These are phyloP conservation scores for Drosophila mayri DNA, from an alignment of 1,140 invertebrate species.

Conservation along the genomic window DNA sequence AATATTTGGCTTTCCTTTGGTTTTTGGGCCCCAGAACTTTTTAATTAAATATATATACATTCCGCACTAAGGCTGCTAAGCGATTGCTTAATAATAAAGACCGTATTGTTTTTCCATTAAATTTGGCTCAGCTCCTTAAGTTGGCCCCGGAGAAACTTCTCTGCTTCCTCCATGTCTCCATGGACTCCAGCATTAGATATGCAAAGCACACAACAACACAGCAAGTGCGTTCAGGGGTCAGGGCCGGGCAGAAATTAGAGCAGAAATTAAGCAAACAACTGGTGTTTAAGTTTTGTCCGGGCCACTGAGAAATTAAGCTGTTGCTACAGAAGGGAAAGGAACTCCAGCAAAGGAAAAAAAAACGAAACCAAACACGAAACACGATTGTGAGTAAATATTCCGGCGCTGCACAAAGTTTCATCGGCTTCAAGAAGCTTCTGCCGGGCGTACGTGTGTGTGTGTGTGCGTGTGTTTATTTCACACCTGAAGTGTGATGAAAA, in stretches of 20 bases:
- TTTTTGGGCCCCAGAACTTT: constrained; percentile 45
- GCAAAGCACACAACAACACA: constrained; percentile 46
- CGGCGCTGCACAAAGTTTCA: constrained; percentile 25
- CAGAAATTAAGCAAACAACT: constrained; percentile 39
- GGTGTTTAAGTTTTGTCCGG: constrained; percentile 45
- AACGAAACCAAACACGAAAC: constrained; percentile 13
- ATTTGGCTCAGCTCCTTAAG: constrained; percentile 26
- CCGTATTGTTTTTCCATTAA: constrained; percentile 41
- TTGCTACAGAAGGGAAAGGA: constrained; percentile 30
- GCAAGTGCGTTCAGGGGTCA: constrained; percentile 10
- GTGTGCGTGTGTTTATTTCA: constrained; percentile 66
- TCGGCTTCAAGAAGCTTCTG: constrained; percentile 17
- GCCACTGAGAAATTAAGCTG: constrained; percentile 59
- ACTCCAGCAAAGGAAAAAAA: background rate
- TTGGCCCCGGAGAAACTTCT: constrained; percentile 4
- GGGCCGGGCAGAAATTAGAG: constrained; percentile 1
- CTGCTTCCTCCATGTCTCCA: background rate
- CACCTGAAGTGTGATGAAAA: constrained; percentile 80
- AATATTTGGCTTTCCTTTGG: constrained; percentile 46
- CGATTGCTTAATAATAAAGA: constrained; percentile 46
- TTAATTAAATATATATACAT: constrained; percentile 61
- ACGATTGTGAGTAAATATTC: constrained; percentile 43
- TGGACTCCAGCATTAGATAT: constrained; percentile 51
- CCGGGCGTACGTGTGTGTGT: constrained; percentile 31
- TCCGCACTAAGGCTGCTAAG: constrained; percentile 18